These are phyloP conservation scores for Thomomys bottae DNA, from an alignment of 2,113 vertebrate species.

Conservation along the genomic window DNA sequence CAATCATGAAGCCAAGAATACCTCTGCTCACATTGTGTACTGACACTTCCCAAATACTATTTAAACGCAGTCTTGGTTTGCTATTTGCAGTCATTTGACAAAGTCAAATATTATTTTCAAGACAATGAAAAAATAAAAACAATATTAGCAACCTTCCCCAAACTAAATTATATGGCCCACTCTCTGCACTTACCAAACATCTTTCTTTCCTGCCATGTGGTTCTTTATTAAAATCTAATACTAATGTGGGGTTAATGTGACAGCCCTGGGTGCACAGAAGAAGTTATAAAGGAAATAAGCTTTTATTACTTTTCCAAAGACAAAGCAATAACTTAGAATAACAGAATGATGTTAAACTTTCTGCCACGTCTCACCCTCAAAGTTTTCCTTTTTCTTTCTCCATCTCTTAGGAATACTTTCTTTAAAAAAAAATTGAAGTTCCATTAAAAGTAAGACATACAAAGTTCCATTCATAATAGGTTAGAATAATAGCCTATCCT, in stretches of 20 bases:
- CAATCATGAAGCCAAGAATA: not conserved
- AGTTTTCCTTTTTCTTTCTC: conserved; percentile 26
- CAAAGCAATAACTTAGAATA: conserved; percentile 83
- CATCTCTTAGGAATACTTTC: conserved; percentile 50
- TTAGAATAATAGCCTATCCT: not conserved
- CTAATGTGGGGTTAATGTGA: conserved; percentile 87
- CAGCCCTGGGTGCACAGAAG: conserved; percentile 85
- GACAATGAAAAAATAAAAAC: conserved; percentile 78
- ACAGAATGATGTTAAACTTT: conserved; percentile 80
- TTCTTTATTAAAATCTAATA: conserved; percentile 89
- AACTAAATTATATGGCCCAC: conserved; percentile 83
- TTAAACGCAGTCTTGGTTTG: conserved; percentile 19
- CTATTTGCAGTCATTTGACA: conserved; percentile 65
- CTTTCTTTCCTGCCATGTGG: conserved; percentile 81
- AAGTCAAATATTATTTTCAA: conserved; percentile 80
- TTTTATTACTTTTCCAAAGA: conserved; percentile 90
- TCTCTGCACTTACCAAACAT: conserved; percentile 80
- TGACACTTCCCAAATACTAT: conserved; percentile 15
- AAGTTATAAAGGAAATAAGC: conserved; percentile 88
- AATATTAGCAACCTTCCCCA: conserved; percentile 81
- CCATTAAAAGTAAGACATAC: conserved; percentile 14
- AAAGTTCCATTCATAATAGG: conserved; percentile 11
- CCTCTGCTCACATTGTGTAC: not conserved
- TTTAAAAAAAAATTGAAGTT: conserved; percentile 48
- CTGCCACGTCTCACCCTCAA: conserved; percentile 48